Percentiles rank a stretch among this genome's conserved stretches.
Evolutionary conservation across 2,888 invertebrate species (phyloP).

Genomic region (Drosophila ezoana): DNA sequence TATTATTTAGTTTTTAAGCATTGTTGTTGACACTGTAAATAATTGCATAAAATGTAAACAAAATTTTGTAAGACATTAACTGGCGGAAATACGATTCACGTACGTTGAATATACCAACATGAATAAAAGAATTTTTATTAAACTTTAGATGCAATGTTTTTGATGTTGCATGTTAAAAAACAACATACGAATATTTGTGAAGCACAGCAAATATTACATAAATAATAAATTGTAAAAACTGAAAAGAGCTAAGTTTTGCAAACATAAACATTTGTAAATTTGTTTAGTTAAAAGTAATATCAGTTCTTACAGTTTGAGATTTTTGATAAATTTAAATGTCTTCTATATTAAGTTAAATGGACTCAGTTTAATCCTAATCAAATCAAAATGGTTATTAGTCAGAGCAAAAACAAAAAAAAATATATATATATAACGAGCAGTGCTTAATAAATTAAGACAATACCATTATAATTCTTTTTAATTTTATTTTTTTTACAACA

Average conservation of each 20-base stretch:
- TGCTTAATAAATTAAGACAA: conserved; percentile 15
- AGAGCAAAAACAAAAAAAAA: conserved; percentile 51
- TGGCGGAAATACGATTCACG: conserved; percentile 19
- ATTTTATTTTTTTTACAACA: conserved; percentile 42
- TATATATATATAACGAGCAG: conserved; percentile 60
- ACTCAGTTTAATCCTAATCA: background rate
- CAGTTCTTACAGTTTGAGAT: background rate
- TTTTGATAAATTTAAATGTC: background rate
- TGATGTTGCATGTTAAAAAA: conserved; percentile 25
- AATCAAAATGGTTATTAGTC: conserved; percentile 56
- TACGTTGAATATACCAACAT: conserved; percentile 36
- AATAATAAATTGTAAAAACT: conserved; percentile 11
- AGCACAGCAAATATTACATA: background rate
- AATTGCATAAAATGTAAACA: conserved; percentile 66
- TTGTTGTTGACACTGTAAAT: conserved; percentile 83
- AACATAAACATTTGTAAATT: background rate
- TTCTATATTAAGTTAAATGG: background rate
- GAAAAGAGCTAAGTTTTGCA: background rate
- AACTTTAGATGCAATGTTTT: conserved; percentile 53
- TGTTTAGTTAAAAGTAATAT: background rate
- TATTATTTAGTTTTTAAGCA: conserved; percentile 81
- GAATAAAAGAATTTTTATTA: conserved; percentile 34
- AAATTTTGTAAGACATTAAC: conserved; percentile 27
- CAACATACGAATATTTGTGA: conserved; percentile 6
- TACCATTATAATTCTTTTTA: conserved; percentile 20